These are phyloP conservation scores for Cheilosia urbana DNA, from an alignment of 2,888 invertebrate species.

Conservation along the genomic window DNA sequence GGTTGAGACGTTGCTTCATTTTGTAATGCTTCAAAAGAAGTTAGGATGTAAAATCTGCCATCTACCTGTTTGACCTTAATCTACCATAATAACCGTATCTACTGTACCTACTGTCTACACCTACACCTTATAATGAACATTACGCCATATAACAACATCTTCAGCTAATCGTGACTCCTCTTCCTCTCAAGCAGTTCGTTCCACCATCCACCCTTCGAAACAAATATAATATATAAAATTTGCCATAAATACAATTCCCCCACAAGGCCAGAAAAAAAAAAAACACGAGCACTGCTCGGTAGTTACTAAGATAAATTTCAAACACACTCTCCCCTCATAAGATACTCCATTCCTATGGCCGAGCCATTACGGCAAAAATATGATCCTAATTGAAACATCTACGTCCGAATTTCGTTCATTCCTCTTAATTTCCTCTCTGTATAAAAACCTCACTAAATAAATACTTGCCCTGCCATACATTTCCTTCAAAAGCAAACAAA, in stretches of 20 bases:
- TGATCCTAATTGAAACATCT: constrained; percentile 67
- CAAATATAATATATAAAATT: background rate
- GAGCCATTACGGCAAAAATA: constrained; percentile 31
- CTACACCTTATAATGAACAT: too few species aligned
- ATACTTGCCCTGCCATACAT: constrained; percentile 51
- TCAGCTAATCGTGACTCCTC: too few species aligned
- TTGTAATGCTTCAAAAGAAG: too few species aligned
- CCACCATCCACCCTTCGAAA: too few species aligned
- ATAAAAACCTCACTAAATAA: constrained; percentile 57
- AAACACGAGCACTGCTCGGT: background rate
- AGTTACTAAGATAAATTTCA: background rate
- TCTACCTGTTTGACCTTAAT: too few species aligned
- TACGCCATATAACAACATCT: too few species aligned
- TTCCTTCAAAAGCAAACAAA: constrained; percentile 61
- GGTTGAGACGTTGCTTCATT: too few species aligned
- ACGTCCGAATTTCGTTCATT: constrained; percentile 15
- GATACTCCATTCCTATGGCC: background rate
- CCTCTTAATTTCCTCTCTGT: constrained; percentile 18
- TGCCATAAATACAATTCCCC: background rate
- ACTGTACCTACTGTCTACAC: too few species aligned
- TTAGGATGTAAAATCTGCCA: too few species aligned
- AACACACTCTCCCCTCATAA: constrained; percentile 12
- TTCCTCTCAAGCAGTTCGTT: too few species aligned
- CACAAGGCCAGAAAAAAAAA: background rate
- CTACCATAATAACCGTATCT: too few species aligned